phyloP scores from a whole-genome alignment of 1,140 invertebrate genomes.

The Laupala kohalensis region DNA sequence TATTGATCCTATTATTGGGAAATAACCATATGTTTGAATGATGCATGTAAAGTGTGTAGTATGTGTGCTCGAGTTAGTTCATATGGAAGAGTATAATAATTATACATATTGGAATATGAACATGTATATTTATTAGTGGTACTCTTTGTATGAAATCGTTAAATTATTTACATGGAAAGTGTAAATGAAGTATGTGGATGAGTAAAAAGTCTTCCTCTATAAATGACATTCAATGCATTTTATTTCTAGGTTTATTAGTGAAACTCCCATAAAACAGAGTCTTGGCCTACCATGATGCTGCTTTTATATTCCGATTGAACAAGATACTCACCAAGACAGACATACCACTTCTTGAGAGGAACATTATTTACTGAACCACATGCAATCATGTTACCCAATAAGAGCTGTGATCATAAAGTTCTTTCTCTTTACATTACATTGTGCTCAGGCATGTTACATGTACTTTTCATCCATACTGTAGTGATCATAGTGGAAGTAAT shows the following conservation, averaged over 20 bases:
- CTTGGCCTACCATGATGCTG: not conserved
- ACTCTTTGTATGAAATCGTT: no score
- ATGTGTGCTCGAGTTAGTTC: not conserved
- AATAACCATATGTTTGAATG: not conserved
- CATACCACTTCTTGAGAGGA: not conserved
- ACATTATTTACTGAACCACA: not conserved
- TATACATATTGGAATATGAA: not conserved
- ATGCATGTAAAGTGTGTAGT: not conserved
- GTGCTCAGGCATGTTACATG: not conserved
- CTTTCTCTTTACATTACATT: not conserved
- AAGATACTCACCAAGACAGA: not conserved
- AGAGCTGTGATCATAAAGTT: not conserved
- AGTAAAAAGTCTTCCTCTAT: not conserved
- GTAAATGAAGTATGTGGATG: not conserved
- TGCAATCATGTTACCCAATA: not conserved
- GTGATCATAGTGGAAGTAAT: not conserved
- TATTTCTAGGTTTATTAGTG: not conserved
- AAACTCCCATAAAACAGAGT: not conserved
- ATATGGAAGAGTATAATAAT: not conserved
- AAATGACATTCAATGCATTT: no score
- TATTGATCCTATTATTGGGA: not conserved
- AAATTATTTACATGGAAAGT: no score
- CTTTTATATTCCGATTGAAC: not conserved
- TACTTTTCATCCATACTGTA: not conserved
- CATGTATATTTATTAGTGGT: not conserved